A percentile compares a stretch with the other conserved stretches of the same genome.
Conservation (phyloP, 2,113 vertebrate genomes). For the Picathartes gymnocephalus region DNA sequence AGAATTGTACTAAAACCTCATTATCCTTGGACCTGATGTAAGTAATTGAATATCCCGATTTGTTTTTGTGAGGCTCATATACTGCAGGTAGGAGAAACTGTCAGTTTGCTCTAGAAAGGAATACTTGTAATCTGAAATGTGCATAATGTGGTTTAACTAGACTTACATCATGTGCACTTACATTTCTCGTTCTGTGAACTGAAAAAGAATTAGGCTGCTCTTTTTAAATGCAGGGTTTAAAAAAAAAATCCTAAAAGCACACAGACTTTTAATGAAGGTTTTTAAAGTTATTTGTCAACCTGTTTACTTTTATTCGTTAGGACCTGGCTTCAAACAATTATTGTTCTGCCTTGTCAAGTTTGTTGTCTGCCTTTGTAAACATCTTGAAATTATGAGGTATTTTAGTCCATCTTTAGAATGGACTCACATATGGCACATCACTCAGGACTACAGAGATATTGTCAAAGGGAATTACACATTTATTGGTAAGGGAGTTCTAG, state of each 20-base stretch:
- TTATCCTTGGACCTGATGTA: not conserved
- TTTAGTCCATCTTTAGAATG: not conserved
- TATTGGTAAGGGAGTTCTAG: not conserved
- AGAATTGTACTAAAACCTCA: slow-evolving; percentile 25
- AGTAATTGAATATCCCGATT: slow-evolving; percentile 13
- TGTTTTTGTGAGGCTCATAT: not conserved
- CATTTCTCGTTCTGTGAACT: not conserved
- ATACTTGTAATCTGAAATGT: not conserved
- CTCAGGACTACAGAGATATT: not conserved
- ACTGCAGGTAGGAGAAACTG: not conserved
- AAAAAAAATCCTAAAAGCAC: not conserved
- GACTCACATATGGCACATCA: not conserved
- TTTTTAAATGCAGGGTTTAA: not conserved
- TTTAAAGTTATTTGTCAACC: not conserved
- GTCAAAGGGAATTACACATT: not conserved
- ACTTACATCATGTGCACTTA: not conserved
- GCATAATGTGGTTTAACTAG: not conserved
- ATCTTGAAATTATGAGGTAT: not conserved
- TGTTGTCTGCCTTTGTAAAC: not conserved
- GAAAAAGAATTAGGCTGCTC: not conserved
- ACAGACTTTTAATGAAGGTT: not conserved
- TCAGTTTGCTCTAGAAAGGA: not conserved
- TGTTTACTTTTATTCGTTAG: not conserved
- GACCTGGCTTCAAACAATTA: not conserved
- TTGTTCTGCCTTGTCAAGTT: not conserved